Conservation (phyloP, 2,888 invertebrate species). For the Lepas anatifera region DNA sequence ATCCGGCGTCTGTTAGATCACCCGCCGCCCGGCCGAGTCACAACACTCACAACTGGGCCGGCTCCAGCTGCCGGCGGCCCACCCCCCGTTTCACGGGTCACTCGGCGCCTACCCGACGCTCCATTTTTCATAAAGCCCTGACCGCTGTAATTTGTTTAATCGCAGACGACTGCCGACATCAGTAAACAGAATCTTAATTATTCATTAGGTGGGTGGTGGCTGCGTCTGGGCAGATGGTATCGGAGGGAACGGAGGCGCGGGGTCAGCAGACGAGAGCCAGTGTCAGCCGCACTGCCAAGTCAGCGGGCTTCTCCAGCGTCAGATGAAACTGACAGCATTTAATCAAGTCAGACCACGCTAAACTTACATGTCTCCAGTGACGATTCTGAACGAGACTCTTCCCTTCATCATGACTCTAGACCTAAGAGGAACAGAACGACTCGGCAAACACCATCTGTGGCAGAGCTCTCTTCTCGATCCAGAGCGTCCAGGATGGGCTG, state of each 20-base stretch:
- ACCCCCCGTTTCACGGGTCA: background rate
- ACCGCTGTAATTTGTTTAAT: conserved; percentile 10
- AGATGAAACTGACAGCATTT: too few species aligned
- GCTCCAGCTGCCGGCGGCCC: background rate
- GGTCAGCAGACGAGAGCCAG: background rate
- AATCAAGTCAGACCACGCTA: too few species aligned
- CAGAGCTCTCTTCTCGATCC: too few species aligned
- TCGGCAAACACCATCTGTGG: too few species aligned
- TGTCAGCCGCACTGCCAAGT: too few species aligned
- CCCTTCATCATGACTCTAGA: too few species aligned
- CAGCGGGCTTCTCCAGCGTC: too few species aligned
- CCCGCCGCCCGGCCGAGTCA: background rate
- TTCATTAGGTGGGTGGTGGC: background rate
- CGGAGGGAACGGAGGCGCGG: background rate
- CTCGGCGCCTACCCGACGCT: background rate
- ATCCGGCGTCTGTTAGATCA: background rate
- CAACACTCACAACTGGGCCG: background rate
- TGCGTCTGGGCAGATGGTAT: background rate
- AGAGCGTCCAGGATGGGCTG: too few species aligned
- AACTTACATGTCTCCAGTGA: too few species aligned
- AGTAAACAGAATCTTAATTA: conserved; percentile 12
- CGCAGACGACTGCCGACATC: background rate
- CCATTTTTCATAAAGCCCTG: conserved; percentile 1
- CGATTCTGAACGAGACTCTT: too few species aligned
- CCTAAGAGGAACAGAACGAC: too few species aligned